Evolutionary conservation across 2,797 vertebrate genomes (phyloP), one percentile per base, ranked within the genome.

Genomic region (Pelodytes ibericus): DNA sequence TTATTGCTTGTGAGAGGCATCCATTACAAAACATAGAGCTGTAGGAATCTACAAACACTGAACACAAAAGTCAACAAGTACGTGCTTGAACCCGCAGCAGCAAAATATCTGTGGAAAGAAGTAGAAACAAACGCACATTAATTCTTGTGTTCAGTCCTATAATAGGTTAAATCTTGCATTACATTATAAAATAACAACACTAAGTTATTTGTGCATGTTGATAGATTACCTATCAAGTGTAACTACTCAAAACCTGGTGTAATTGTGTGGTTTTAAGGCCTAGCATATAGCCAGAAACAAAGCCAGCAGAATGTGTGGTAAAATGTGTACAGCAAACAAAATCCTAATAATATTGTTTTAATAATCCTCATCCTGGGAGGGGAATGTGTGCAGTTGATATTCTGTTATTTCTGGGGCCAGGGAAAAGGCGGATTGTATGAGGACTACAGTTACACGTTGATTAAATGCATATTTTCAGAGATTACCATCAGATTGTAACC

Each of bases 401-500:
- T 27, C 58, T 2, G n/a, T 25, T 82, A 25, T 75, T 72, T 57
- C 29, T 29, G 69, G 75, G 75, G 75, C 70, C 70, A 13, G 41
- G 27, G 29, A 11, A 36, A 44, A 62, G 70, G 61, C 1, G 27
- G 61, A 31, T 78, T 24, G 64, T 53, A 72, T 51, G 81, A 64
- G 71, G 66, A 74, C 63, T 0, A 1, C 44, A 59, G 57, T 56
- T 24, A 68, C 73, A 65, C 53, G 77, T 80, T 77, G 82, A 74
- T 18, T 51, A 79, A 80, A 83, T 81, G 53, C 0, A 15, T 51
- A 24, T 82, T 72, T 78, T 69, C 8, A n/a, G 76, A 86, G 82
- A 81, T 80, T 56, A 60, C 47, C 83, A 71, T 80, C 72, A 67
- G 80, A 41, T 56, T 82, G 65, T 71, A 80, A 80, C 75, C 75